phyloP scores from a whole-genome alignment of 2,797 vertebrate species.

The Lacerta bilineata region DNA sequence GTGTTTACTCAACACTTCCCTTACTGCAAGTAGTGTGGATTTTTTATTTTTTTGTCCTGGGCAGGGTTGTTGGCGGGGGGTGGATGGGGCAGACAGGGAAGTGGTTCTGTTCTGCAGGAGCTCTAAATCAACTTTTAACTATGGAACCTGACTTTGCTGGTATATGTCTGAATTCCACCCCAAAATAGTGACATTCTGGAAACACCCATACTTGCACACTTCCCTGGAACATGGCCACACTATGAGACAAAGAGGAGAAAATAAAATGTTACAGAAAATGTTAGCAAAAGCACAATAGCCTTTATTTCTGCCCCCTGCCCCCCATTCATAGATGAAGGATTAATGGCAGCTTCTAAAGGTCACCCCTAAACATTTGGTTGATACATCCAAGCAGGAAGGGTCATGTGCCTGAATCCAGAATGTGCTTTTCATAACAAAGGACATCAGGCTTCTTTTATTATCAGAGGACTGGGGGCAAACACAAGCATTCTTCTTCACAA shows the following conservation, averaged over 20 bases:
- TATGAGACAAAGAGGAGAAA: background rate
- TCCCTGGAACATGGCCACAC: background rate
- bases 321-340: constrained; percentile 8
- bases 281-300: background rate
- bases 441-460: constrained; percentile 6
- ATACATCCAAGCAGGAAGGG: constrained; percentile 11
- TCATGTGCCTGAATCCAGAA: constrained; percentile 16
- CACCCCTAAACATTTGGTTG: constrained; percentile 8
- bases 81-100: no score
- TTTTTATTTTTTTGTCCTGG: no score
- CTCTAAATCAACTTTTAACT: no score
- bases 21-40: no score
- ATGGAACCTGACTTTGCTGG: no score
- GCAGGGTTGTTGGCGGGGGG: no score
- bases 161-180: no score
- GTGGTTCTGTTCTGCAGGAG: no score
- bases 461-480: background rate
- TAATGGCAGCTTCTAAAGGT: constrained; percentile 17
- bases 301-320: background rate
- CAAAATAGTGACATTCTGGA: no score
- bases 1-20: no score
- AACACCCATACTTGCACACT: no score
- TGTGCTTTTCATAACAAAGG: constrained; percentile 15
- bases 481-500: background rate
- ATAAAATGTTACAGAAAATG: background rate